phyloP scores from a whole-genome alignment of 2,888 invertebrate genomes.

The Trachelus iudaicus region DNA sequence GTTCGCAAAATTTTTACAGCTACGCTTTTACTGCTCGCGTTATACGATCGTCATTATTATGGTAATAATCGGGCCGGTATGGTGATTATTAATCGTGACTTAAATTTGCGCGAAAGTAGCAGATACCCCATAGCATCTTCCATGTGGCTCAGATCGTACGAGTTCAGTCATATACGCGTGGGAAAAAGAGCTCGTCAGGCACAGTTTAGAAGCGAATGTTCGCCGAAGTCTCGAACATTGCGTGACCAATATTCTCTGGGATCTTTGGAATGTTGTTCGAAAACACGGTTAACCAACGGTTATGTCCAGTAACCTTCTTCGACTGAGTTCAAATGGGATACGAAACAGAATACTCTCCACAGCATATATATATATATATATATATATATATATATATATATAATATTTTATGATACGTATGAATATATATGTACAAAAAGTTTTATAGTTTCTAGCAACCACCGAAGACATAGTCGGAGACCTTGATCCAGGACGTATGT shows the following conservation, averaged over 20 bases:
- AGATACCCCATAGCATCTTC: not conserved
- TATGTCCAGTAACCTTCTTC: constrained; percentile 39
- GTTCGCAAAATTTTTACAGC: not conserved
- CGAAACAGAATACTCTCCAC: not conserved
- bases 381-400: too few relatives aligned
- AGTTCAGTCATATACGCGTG: not conserved
- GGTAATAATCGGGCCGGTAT: constrained; percentile 41
- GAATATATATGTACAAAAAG: not conserved
- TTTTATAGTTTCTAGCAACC: not conserved
- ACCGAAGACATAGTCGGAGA: not conserved
- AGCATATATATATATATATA: too few relatives aligned
- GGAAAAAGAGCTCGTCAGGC: not conserved
- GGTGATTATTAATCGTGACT: constrained; percentile 50
- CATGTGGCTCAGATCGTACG: not conserved
- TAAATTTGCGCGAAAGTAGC: constrained; percentile 34
- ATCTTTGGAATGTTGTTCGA: constrained; percentile 47
- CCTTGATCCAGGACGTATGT: not conserved
- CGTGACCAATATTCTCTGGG: constrained; percentile 43
- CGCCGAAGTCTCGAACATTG: constrained; percentile 37
- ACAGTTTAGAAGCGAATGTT: constrained; percentile 32
- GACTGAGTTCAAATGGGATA: not conserved
- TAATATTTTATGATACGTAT: not conserved
- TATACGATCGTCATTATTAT: constrained; percentile 44
- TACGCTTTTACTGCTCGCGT: constrained; percentile 27
- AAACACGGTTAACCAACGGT: constrained; percentile 43